Conservation (phyloP, 2,797 vertebrate genomes). For the Crenuchus spilurus region DNA sequence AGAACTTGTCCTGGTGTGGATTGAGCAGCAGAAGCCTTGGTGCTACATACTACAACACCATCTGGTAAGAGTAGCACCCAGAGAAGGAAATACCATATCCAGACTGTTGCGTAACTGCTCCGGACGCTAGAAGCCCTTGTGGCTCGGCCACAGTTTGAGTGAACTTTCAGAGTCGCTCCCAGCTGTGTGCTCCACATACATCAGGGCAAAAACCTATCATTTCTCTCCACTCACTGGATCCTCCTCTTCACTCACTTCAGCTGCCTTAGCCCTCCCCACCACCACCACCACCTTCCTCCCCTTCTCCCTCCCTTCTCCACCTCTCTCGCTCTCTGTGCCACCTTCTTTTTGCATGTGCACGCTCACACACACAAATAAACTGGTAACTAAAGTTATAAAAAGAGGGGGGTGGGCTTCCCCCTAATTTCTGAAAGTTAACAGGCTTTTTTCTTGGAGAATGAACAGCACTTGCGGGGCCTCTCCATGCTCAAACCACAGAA, state of each 20-base stretch:
- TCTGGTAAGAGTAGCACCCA: conserved; percentile 65
- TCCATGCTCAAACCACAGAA: no score
- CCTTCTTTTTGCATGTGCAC: not conserved
- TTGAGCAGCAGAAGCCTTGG: no score
- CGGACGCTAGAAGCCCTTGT: conserved; percentile 53
- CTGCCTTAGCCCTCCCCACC: conserved; percentile 49
- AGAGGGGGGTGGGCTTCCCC: not conserved
- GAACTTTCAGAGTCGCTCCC: conserved; percentile 52
- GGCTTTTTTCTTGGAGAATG: conserved; percentile 60
- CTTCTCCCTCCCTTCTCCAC: conserved; percentile 18
- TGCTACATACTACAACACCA: conserved; percentile 64
- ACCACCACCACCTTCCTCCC: no score
- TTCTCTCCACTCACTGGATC: conserved; percentile 39
- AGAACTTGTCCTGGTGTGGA: no score
- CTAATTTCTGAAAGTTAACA: not conserved
- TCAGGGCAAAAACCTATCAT: conserved; percentile 54
- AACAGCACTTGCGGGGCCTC: conserved; percentile 57
- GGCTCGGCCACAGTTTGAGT: conserved; percentile 25
- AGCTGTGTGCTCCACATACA: conserved; percentile 24
- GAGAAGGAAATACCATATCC: conserved; percentile 67
- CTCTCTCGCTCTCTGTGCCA: conserved; percentile 32
- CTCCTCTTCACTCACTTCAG: conserved; percentile 35
- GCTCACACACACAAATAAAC: conserved; percentile 19
- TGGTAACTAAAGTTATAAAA: conserved; percentile 58
- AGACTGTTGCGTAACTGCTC: conserved; percentile 77